Base-by-base conservation (phyloP, 2,113 vertebrate species). In the Gallinago media region DNA sequence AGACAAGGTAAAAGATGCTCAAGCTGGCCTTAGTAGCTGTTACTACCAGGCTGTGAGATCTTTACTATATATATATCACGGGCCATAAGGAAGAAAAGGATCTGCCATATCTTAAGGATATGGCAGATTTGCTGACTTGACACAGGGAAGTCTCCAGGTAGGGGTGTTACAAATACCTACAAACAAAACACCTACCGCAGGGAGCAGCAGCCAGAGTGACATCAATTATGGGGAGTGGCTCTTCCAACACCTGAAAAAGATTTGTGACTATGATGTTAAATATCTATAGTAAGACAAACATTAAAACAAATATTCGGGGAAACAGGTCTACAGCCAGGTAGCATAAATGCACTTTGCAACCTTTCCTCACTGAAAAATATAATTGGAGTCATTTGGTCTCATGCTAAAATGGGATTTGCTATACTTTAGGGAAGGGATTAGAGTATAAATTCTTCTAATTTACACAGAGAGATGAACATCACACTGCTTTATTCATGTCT, bases 191-290 rank as follows among this genome's bases (percentile, higher is more conserved):
- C 15, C 15, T 9, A 29, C 22, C 3, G 1, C 12, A 50, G 68
- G 50, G 5, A 65, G 32, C 27, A 85, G 54, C 34, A 68, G 17
- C 21, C n/a, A 54, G 17, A 67, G 9, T 4, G 59, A 26, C 8
- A 18, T 2, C 1, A 3, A 5, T 9, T 46, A 32, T 0, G 2
- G 10, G 26, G 20, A 70, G 58, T 1, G 2, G 14, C 13, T 83
- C 62, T 75, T 75, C 65, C 10, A 63, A 67, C 32, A 55, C 8
- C 25, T 40, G 21, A 26, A 63, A 77, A 76, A 49, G 6, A 23
- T 32, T 9, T 36, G 75, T 25, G 44, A 40, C 5, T 15, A 19
- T 0, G 1, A 11, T 62, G 34, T 46, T 84, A 38, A 70, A 31
- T 44, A 70, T 11, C 36, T 17, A 4, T 23, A 50, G 12, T 19